phyloP scores from a whole-genome alignment of 2,888 invertebrate genomes.

The Azorinus chamasolen region DNA sequence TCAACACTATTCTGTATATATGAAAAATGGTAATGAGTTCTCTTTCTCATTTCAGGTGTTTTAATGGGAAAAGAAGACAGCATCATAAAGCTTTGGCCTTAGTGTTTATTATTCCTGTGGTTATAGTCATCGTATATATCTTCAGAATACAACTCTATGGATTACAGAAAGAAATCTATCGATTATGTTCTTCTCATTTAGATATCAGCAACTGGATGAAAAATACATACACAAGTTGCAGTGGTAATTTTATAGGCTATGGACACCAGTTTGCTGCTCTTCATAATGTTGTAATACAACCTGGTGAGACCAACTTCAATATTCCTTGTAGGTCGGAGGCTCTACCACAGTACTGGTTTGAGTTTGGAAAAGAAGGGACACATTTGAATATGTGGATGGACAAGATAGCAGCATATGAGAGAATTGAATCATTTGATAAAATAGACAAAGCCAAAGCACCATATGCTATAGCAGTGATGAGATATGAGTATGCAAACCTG shows the following conservation, averaged over 20 bases:
- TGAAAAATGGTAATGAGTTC: no score
- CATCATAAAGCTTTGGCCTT: no score
- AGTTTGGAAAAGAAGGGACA: constrained; percentile 55
- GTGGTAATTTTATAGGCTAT: constrained; percentile 58
- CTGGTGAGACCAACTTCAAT: constrained; percentile 32
- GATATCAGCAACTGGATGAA: constrained; percentile 27
- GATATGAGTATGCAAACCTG: constrained; percentile 83
- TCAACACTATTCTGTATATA: no score
- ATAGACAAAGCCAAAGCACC: background rate
- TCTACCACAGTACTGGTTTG: constrained; percentile 33
- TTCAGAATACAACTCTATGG: no score
- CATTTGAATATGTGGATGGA: constrained; percentile 52
- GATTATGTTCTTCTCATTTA: constrained; percentile 6
- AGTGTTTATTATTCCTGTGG: no score
- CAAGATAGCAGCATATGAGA: constrained; percentile 1
- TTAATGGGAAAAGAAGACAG: no score
- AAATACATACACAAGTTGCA: constrained; percentile 29
- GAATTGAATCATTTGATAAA: background rate
- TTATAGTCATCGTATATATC: no score
- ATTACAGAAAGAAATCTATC: no score
- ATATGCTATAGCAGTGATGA: constrained; percentile 70
- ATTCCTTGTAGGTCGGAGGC: constrained; percentile 24
- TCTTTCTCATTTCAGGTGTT: no score
- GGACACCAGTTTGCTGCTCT: constrained; percentile 61
- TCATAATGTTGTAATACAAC: constrained; percentile 51